Percentiles rank a stretch among this genome's conserved stretches.
Conservation (phyloP, 2,113 vertebrate species). For the Butorides virescens region DNA sequence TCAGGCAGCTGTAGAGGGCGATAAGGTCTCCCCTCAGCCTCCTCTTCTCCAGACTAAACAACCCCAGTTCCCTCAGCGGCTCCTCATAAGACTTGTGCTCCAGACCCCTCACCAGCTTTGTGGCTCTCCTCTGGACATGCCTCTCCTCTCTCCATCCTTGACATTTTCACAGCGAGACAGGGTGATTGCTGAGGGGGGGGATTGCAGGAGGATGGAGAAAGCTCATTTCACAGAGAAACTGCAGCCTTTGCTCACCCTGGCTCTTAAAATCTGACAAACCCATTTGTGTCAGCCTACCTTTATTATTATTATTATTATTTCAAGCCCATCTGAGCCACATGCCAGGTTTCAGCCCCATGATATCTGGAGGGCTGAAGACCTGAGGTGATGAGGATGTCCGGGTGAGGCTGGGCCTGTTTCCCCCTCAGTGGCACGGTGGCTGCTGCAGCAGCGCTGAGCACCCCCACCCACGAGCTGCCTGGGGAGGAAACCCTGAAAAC, state of each 20-base stretch:
- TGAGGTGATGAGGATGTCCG: background rate
- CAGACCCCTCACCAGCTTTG: too few species aligned
- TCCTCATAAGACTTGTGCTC: too few species aligned
- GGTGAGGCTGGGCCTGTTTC: background rate
- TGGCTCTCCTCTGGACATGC: too few species aligned
- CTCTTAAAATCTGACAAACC: background rate
- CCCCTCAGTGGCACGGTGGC: accelerated
- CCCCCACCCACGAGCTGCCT: accelerated
- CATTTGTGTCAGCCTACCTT: background rate
- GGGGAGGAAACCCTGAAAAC: background rate
- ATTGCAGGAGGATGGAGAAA: background rate
- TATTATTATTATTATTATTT: background rate
- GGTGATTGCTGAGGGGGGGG: background rate
- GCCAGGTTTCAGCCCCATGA: background rate
- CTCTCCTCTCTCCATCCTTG: too few species aligned
- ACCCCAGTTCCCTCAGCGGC: too few species aligned
- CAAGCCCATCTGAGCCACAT: background rate
- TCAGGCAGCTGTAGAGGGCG: too few species aligned
- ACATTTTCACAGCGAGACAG: accelerated
- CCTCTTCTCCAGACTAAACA: too few species aligned
- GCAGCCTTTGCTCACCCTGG: background rate
- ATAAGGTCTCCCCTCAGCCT: too few species aligned
- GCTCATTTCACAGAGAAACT: background rate
- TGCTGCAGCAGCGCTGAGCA: accelerated
- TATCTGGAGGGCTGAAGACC: background rate